These are phyloP conservation scores for Malthinus flaveolus DNA, from an alignment of 2,888 invertebrate species.

Conservation along the genomic window DNA sequence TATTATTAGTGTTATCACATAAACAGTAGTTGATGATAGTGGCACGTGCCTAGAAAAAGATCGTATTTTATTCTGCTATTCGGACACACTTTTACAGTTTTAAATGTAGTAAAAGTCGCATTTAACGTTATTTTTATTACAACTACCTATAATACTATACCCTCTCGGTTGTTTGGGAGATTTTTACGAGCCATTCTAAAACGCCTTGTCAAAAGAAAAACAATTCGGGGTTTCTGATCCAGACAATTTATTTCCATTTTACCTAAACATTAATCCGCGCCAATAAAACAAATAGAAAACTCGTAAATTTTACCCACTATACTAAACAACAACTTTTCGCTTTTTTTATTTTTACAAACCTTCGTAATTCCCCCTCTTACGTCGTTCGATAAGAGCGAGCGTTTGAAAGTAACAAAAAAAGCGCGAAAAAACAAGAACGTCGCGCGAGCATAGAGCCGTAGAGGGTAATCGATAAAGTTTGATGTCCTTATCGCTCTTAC, in stretches of 20 bases:
- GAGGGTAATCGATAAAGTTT: not conserved
- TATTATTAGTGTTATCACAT: slow-evolving; percentile 54
- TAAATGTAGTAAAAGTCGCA: slow-evolving; percentile 55
- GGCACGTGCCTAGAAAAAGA: slow-evolving; percentile 46
- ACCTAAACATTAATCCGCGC: not conserved
- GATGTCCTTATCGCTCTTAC: not conserved
- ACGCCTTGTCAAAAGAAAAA: slow-evolving; percentile 25
- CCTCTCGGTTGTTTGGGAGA: slow-evolving; percentile 40
- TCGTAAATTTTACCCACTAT: too few species aligned
- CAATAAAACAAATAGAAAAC: too few species aligned
- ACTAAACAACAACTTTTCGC: too few species aligned
- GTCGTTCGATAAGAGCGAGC: too few species aligned
- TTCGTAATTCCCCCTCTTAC: too few species aligned
- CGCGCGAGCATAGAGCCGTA: not conserved
- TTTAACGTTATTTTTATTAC: slow-evolving; percentile 56
- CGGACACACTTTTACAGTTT: slow-evolving; percentile 55
- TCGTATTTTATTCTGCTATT: slow-evolving; percentile 52
- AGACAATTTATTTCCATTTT: slow-evolving; percentile 22
- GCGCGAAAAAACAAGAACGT: not conserved
- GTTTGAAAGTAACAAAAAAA: not conserved
- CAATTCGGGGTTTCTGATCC: slow-evolving; percentile 23
- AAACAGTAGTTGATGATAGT: slow-evolving; percentile 47
- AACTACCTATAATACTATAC: slow-evolving; percentile 43
- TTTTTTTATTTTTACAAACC: too few species aligned
- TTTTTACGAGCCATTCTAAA: slow-evolving; percentile 35